Conservation (phyloP, 2,888 invertebrate species). For the Eilema sororculum region DNA sequence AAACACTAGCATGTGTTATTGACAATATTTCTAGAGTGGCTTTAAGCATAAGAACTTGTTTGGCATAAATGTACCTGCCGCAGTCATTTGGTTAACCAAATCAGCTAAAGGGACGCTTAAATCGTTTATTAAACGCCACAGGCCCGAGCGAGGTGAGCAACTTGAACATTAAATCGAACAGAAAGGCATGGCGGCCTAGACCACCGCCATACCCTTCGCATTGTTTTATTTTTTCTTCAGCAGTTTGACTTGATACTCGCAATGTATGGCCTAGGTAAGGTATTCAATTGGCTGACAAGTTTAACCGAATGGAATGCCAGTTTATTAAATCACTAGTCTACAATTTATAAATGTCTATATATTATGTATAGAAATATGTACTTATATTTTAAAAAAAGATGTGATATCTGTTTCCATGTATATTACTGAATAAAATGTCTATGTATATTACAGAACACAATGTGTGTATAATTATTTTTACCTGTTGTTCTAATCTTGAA, state of each 20-base stretch:
- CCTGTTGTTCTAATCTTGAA: neutral
- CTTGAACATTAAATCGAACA: neutral
- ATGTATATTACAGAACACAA: neutral
- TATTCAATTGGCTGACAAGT: neutral
- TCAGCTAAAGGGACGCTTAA: neutral
- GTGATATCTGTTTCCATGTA: conserved; percentile 3
- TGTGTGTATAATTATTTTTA: neutral
- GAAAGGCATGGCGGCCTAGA: neutral
- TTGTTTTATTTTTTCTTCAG: neutral
- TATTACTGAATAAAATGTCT: conserved; percentile 6
- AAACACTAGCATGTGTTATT: neutral
- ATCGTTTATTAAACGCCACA: neutral
- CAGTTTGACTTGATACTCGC: neutral
- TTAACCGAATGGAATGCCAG: neutral
- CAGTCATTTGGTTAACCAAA: neutral
- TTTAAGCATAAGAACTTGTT: neutral
- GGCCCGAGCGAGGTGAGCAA: neutral
- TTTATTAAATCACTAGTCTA: neutral
- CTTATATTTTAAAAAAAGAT: neutral
- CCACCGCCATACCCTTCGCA: neutral
- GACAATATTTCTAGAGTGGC: neutral
- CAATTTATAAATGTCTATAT: neutral
- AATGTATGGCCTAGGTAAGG: neutral
- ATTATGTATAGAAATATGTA: neutral
- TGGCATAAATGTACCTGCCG: neutral